These are phyloP conservation scores for Donacobius atricapilla DNA, from an alignment of 2,113 vertebrate species.

Conservation along the genomic window DNA sequence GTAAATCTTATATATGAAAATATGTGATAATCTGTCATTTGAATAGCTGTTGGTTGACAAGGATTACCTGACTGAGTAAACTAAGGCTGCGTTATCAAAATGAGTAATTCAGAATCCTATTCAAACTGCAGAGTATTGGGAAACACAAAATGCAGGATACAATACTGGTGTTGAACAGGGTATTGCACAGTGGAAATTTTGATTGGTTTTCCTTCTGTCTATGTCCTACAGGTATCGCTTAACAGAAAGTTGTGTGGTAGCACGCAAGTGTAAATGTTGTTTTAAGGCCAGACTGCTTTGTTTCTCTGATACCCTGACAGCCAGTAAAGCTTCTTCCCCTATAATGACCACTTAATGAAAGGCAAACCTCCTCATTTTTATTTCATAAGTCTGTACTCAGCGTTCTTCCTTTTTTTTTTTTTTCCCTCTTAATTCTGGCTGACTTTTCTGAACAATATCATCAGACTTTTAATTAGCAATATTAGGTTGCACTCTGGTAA, in stretches of 20 bases:
- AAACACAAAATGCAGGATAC: not conserved
- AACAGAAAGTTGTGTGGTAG: not conserved
- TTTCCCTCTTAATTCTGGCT: not conserved
- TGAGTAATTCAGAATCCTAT: not conserved
- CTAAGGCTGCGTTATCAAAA: not conserved
- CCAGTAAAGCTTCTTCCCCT: not conserved
- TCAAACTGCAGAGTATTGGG: not conserved
- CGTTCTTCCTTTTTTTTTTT: not conserved
- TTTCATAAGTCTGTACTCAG: not conserved
- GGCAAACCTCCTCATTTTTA: not conserved
- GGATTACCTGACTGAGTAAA: not conserved
- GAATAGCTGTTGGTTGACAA: not conserved
- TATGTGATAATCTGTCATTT: not conserved
- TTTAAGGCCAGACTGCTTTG: not conserved
- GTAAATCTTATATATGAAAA: not conserved
- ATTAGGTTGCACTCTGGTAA: not conserved
- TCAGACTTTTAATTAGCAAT: not conserved
- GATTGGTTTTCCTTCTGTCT: not conserved
- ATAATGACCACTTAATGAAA: not conserved
- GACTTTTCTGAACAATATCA: not conserved
- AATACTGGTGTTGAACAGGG: not conserved
- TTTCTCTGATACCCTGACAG: not conserved
- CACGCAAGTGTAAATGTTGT: not conserved
- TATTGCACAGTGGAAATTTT: not conserved
- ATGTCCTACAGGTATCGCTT: not conserved